phyloP scores from a whole-genome alignment of 2,797 vertebrate species.

The Sternotherus odoratus region DNA sequence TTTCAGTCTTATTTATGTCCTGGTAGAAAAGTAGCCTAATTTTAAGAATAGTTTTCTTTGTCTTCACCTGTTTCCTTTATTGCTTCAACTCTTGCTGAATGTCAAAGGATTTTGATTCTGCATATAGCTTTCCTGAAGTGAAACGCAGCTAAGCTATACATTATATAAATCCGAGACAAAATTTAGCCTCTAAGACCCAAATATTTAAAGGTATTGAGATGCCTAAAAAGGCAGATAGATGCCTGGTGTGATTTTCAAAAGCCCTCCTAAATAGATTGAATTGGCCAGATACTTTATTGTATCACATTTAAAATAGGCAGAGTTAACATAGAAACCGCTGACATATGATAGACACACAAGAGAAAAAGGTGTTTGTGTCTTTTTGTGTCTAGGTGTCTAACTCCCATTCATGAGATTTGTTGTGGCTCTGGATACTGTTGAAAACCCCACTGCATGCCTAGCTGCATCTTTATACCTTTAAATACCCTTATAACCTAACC shows the following conservation, averaged over 20 bases:
- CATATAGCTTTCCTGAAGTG: neutral
- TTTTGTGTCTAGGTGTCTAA: neutral
- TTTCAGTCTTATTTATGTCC: neutral
- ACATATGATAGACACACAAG: neutral
- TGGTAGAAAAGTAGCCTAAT: slow-evolving; percentile 17
- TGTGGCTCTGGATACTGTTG: neutral
- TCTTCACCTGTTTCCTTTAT: neutral
- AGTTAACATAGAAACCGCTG: slow-evolving; percentile 28
- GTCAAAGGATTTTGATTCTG: neutral
- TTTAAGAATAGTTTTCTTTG: slow-evolving; percentile 45
- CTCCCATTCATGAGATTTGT: neutral
- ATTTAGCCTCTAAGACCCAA: neutral
- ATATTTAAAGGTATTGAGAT: neutral
- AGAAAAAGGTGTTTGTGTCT: slow-evolving; percentile 35
- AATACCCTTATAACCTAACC: neutral
- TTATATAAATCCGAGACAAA: neutral
- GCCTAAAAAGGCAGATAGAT: neutral
- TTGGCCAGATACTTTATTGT: neutral
- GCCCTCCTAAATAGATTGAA: no score
- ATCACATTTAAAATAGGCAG: neutral
- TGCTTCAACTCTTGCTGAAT: neutral
- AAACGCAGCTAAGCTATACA: neutral
- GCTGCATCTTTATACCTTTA: neutral
- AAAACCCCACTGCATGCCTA: neutral
- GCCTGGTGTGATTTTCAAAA: neutral